Percentiles rank a stretch among this genome's conserved stretches.
These are phyloP conservation scores for Pyrgilauda ruficollis DNA, from an alignment of 2,113 vertebrate species.

Conservation along the genomic window DNA sequence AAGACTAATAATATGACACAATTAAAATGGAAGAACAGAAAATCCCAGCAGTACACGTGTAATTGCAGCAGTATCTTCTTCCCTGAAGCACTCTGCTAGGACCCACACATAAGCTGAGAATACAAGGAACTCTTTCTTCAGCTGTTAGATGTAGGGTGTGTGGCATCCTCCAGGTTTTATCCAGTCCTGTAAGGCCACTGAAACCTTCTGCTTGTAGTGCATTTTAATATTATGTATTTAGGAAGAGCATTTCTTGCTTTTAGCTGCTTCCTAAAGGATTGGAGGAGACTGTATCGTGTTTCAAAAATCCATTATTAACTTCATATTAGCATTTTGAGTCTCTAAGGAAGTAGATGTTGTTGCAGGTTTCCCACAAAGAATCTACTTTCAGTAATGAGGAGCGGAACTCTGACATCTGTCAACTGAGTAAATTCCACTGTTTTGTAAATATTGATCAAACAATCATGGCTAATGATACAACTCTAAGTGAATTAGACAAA, in stretches of 20 bases:
- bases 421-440: slow-evolving; percentile 50
- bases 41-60: fast-evolving
- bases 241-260: not conserved
- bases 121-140: not conserved
- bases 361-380: slow-evolving; percentile 22
- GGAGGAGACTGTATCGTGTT: not conserved
- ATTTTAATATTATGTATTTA: not conserved
- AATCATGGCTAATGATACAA: slow-evolving; percentile 68
- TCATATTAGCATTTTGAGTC: not conserved
- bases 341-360: not conserved
- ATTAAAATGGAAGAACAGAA: not conserved
- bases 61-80: not conserved
- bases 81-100: not conserved
- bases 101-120: not conserved
- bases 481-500: slow-evolving; percentile 71
- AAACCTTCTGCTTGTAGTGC: not conserved
- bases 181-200: not conserved
- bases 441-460: slow-evolving; percentile 71
- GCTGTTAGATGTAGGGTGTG: not conserved
- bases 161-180: not conserved
- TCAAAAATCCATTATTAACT: slow-evolving; percentile 20
- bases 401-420: slow-evolving; percentile 42
- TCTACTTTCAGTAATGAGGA: slow-evolving; percentile 25
- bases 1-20: not conserved
- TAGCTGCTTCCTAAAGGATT: not conserved